Evolutionary conservation across 2,888 invertebrate genomes (phyloP), one percentile per base, ranked within the genome.

Genomic region (Hartigia nigra): DNA sequence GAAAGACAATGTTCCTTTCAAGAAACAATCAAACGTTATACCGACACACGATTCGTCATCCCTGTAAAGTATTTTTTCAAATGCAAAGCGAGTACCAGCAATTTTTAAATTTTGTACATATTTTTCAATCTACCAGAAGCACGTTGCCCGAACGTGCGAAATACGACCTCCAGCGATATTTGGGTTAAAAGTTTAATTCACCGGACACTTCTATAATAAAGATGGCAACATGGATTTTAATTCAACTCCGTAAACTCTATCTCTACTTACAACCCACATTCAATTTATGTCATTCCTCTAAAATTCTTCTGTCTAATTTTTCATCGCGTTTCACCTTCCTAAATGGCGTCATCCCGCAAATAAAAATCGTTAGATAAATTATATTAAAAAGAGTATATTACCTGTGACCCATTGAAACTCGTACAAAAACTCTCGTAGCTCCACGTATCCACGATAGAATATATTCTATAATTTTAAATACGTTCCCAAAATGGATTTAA

Each of bases 131-230:
- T 23, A 55, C 55, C 55, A 55, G 23, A 23, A 23, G 55, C 55
- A 1, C 55, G 23, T 14, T 9, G 55, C 55, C 55, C 23, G 55
- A 23, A 55, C 23, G 55, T 23, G 55, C 9, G 23, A 55, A 23
- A 12, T 72, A 34, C 72, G 72, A 72, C 31, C 32, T 72, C 3
- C 31, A 14, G 32, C 14, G 72, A 80, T 81, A 83, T 88, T 87
- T 86, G 83, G 86, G 87, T 87, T 88, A 86, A 87, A 87, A 84
- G 84, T 84, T 85, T 84, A 82, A 88, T 84, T 87, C 80, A 79
- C 76, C 83, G 82, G 81, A 74, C 80, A 83, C 82, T 80, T 37
- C 81, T 83, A 82, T 82, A 81, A 76, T 34, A 77, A 77, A 36
- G 75, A 77, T 31, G n/a, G 75, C 74, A 72, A 74, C 70, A 80